Percentiles rank a stretch among this genome's conserved stretches.
phyloP scores from a whole-genome alignment of 2,888 invertebrate genomes.

The Folsomia manolachei region DNA sequence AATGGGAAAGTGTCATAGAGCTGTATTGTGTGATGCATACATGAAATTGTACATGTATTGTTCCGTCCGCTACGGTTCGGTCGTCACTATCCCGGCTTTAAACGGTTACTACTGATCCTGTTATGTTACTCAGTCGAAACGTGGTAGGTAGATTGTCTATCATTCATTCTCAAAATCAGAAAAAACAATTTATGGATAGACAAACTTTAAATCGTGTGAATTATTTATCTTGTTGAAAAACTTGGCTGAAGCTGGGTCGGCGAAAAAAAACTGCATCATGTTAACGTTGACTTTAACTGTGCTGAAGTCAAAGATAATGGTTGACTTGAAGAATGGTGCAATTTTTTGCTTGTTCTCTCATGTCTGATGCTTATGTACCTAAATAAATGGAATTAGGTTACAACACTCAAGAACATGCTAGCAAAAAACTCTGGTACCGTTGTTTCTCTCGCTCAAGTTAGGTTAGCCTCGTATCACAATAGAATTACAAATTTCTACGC shows the following conservation, averaged over 20 bases:
- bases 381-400: slow-evolving; percentile 1
- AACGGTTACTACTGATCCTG: neutral
- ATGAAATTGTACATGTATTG: no score
- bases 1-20: neutral
- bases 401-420: neutral
- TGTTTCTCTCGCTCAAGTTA: no score
- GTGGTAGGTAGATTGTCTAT: neutral
- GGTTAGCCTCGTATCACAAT: no score
- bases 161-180: neutral
- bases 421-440: neutral
- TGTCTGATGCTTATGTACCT: neutral
- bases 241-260: no score
- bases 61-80: no score
- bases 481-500: no score
- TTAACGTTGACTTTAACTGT: neutral
- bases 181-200: neutral
- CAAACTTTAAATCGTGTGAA: neutral
- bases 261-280: neutral
- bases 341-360: neutral
- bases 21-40: neutral
- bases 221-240: neutral
- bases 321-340: neutral
- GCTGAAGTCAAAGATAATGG: neutral
- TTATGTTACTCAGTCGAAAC: neutral
- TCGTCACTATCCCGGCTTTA: no score